These are phyloP conservation scores for Zeugodacus cucurbitae DNA, from an alignment of 1,140 invertebrate species.

Conservation along the genomic window DNA sequence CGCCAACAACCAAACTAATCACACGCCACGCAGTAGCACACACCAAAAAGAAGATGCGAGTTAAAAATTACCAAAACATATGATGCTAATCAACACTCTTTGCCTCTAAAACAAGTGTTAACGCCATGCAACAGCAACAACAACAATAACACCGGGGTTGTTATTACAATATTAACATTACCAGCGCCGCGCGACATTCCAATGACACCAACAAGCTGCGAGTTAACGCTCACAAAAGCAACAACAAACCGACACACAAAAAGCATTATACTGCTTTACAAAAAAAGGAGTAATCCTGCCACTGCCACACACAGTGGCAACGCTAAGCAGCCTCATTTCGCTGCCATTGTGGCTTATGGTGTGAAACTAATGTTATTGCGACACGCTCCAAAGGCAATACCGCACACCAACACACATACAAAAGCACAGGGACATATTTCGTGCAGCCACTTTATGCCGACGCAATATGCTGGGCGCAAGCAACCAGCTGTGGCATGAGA, in stretches of 20 bases:
- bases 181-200: neutral
- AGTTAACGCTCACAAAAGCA: neutral
- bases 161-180: slow-evolving; percentile 5
- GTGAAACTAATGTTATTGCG: slow-evolving; percentile 41
- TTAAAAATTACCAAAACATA: slow-evolving; percentile 24
- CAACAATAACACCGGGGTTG: neutral
- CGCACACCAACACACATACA: neutral
- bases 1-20: neutral
- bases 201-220: neutral
- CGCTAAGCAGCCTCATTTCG: slow-evolving; percentile 11
- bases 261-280: neutral
- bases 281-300: slow-evolving; percentile 1
- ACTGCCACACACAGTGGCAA: neutral
- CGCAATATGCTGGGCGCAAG: neutral
- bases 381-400: neutral
- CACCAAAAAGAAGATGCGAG: neutral
- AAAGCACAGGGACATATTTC: neutral
- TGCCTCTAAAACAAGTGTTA: slow-evolving; percentile 9
- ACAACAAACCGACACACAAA: neutral
- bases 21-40: neutral
- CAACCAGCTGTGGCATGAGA: slow-evolving; percentile 36
- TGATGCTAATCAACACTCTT: slow-evolving; percentile 21
- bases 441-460: neutral
- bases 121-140: neutral
- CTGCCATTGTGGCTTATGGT: neutral